These are phyloP conservation scores for Anticlea derivata DNA, from an alignment of 2,888 invertebrate species.

Conservation along the genomic window DNA sequence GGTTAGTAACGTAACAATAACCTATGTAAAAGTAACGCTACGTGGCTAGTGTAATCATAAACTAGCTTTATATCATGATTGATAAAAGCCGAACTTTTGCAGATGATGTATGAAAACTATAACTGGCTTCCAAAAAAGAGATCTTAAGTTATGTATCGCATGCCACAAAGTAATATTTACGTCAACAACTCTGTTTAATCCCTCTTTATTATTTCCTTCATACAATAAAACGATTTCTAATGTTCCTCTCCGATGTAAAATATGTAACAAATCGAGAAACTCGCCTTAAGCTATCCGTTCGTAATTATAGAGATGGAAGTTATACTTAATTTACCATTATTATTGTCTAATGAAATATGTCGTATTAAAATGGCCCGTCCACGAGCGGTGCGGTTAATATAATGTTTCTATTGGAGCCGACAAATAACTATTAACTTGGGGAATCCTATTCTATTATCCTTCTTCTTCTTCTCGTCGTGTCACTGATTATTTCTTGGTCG, in stretches of 20 bases:
- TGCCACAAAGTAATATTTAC: constrained; percentile 28
- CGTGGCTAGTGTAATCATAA: too few species aligned
- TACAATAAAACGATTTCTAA: constrained; percentile 35
- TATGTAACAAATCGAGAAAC: constrained; percentile 33
- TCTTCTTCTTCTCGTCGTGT: too few species aligned
- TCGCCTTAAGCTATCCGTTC: constrained; percentile 29
- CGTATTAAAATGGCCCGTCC: too few species aligned
- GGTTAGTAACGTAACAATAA: too few species aligned
- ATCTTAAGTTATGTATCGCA: constrained; percentile 20
- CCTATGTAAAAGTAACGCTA: too few species aligned
- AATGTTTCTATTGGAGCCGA: constrained; percentile 20
- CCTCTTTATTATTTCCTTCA: constrained; percentile 31
- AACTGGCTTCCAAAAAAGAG: neutral
- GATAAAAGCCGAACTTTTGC: too few species aligned
- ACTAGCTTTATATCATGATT: too few species aligned
- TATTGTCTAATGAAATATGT: constrained; percentile 29
- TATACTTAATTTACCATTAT: constrained; percentile 28
- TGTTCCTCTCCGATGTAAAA: constrained; percentile 22
- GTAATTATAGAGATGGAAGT: constrained; percentile 32
- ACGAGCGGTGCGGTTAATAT: constrained; percentile 18
- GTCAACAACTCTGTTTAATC: constrained; percentile 28
- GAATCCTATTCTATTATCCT: too few species aligned
- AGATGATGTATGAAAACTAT: neutral
- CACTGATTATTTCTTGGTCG: too few species aligned
- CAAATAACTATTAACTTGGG: constrained; percentile 8